These are phyloP conservation scores for Copsychus sechellarum DNA, from an alignment of 2,113 vertebrate genomes.

Conservation along the genomic window DNA sequence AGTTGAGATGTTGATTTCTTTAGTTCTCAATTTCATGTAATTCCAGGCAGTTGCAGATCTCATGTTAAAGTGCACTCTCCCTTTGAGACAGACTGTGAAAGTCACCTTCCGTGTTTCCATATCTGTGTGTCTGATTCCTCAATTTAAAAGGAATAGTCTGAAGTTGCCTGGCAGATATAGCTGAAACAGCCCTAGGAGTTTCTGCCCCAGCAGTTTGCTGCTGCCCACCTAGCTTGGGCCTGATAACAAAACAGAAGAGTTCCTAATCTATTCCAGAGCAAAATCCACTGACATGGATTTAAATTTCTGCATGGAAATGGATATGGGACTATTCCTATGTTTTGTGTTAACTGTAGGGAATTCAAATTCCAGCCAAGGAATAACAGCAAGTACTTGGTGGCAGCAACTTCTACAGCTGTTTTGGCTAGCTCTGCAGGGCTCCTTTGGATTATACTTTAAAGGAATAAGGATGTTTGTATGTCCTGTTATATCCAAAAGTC, in stretches of 20 bases:
- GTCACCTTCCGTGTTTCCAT: constrained; percentile 34
- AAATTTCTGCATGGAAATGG: background rate
- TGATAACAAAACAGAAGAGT: background rate
- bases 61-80: background rate
- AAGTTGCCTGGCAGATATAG: background rate
- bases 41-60: background rate
- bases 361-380: background rate
- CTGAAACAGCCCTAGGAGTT: background rate
- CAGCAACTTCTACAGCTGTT: constrained; percentile 13
- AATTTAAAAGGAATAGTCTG: constrained; percentile 33
- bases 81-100: background rate
- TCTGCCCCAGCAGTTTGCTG: background rate
- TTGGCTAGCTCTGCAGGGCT: background rate
- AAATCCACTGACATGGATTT: background rate
- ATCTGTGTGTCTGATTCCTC: constrained; percentile 11
- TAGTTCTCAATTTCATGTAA: background rate
- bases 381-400: background rate
- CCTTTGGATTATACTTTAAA: background rate
- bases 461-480: background rate
- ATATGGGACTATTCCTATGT: background rate
- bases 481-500: background rate
- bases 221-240: background rate
- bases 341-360: background rate
- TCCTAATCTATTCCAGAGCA: background rate
- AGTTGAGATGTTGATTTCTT: constrained; percentile 28